Base-by-base conservation (phyloP, 2,888 invertebrate genomes). In the Podotricha telesiphe region DNA sequence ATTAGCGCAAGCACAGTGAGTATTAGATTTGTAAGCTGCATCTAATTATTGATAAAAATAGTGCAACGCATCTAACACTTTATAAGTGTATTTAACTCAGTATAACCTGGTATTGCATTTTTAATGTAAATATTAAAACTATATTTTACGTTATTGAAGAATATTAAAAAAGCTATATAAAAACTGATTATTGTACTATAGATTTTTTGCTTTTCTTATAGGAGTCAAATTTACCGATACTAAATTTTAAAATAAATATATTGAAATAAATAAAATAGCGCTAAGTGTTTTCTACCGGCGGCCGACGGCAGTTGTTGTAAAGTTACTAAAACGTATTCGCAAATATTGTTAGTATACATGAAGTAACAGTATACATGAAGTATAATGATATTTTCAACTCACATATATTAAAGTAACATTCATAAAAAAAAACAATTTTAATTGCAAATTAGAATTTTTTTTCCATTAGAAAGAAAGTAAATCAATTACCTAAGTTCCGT, bases 1-100 rank as follows among this genome's bases (percentile, higher is more conserved):
- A 22, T 75, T 87, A 71, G 83, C 81, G 47, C 82, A 81, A 78
- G 85, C 86, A 78, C 86, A 87, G 92, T 92, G 76, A 91, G 92
- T 91, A 75, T 69, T 59, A 20, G 40, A 20, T 42, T 20, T 37
- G 4, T 51, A 55, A 34, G 5, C 2, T 37, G 1, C 1, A 17
- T 6, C 1, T 13, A 6, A 19, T 37, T 13, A 42, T 42, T 13
- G 1, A 42, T 13, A 42, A 13, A 42, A 42, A 42, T 42, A 13
- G 13, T 42, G 13, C 13, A 42, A 42, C 13, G 1, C 7, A 2
- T 3, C 4, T 1, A 42, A 42, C 3, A 37, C 37, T 8, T 6
- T 28, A 28, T 2, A 28, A n/a, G 28, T 28, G 2, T 28, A 28
- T 28, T 28, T 4, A 28, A 4, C 28, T 28, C 28, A 28, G 28